phyloP scores from a whole-genome alignment of 1,140 invertebrate species.

The Dinoponera quadriceps region DNA sequence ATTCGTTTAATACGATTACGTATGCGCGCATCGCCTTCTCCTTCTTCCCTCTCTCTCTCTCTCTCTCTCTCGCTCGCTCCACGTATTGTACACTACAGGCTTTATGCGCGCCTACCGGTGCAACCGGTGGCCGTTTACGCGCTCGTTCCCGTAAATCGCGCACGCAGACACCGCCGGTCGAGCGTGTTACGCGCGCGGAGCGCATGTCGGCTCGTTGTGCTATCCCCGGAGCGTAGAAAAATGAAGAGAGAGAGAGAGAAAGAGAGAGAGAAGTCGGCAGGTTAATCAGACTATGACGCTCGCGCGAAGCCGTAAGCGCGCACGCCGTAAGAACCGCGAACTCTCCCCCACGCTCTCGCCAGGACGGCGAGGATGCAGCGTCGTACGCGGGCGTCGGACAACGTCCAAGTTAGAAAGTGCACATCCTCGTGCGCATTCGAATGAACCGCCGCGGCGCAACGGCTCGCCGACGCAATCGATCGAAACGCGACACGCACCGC shows the following conservation, averaged over 20 bases:
- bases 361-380: conserved; percentile 20
- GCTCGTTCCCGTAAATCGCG: conserved; percentile 18
- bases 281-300: conserved; percentile 75
- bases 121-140: conserved; percentile 59
- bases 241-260: no score
- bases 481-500: conserved; percentile 39
- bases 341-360: conserved; percentile 9
- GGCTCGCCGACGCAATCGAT: conserved; percentile 53
- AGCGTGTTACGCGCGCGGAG: background rate
- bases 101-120: conserved; percentile 20
- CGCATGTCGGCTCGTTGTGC: background rate
- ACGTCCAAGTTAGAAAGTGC: conserved; percentile 68
- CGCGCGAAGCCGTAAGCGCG: conserved; percentile 16
- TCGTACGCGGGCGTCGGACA: conserved; percentile 22
- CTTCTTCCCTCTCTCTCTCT: conserved; percentile 10
- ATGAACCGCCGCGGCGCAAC: conserved; percentile 58
- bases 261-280: conserved; percentile 50
- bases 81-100: background rate
- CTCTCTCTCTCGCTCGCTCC: conserved; percentile 21
- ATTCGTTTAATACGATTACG: conserved; percentile 73
- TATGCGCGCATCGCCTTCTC: conserved; percentile 53
- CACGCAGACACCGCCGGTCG: background rate
- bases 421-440: conserved; percentile 61
- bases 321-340: conserved; percentile 36
- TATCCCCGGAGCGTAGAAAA: background rate